phyloP scores from a whole-genome alignment of 2,888 invertebrate genomes.

The Sipunculus nudus region DNA sequence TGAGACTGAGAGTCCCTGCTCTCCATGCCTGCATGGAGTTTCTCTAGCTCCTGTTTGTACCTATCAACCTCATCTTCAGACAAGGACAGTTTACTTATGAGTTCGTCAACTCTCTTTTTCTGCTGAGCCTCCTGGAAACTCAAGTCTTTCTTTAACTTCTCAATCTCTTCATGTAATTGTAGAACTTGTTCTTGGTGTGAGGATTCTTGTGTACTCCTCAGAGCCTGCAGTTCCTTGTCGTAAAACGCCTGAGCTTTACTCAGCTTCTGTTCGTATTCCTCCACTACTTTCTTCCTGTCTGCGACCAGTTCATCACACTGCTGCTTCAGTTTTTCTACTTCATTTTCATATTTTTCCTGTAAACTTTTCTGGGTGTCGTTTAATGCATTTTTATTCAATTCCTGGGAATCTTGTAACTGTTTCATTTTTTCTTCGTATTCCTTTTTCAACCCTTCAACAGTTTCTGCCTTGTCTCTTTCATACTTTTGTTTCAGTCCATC shows the following conservation, averaged over 20 bases:
- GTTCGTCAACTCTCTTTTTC: constrained; percentile 53
- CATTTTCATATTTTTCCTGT: constrained; percentile 49
- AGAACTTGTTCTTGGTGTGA: constrained; percentile 45
- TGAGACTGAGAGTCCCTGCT: constrained; percentile 44
- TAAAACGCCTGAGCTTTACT: constrained; percentile 61
- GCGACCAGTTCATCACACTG: constrained; percentile 40
- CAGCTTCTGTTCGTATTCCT: constrained; percentile 60
- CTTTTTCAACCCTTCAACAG: constrained; percentile 48
- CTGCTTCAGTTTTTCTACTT: constrained; percentile 48
- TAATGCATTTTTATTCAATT: constrained; percentile 49
- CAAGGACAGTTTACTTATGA: constrained; percentile 52
- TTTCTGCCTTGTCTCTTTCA: constrained; percentile 50
- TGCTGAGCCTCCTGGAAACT: constrained; percentile 47
- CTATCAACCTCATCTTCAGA: constrained; percentile 54
- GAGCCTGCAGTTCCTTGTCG: constrained; percentile 61
- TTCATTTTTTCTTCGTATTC: constrained; percentile 54
- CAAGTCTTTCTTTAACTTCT: constrained; percentile 56
- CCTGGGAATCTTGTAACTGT: constrained; percentile 44
- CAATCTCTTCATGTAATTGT: constrained; percentile 49
- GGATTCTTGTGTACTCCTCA: constrained; percentile 45
- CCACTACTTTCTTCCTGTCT: constrained; percentile 48
- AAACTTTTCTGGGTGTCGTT: constrained; percentile 48
- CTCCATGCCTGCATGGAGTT: constrained; percentile 37
- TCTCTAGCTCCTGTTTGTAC: constrained; percentile 44
- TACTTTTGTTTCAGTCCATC: constrained; percentile 47